Percentiles rank a stretch among this genome's conserved stretches.
Evolutionary conservation across 64 coral and sea anemone species (phyloP).

Genomic region (Catalaphyllia jardinei): DNA sequence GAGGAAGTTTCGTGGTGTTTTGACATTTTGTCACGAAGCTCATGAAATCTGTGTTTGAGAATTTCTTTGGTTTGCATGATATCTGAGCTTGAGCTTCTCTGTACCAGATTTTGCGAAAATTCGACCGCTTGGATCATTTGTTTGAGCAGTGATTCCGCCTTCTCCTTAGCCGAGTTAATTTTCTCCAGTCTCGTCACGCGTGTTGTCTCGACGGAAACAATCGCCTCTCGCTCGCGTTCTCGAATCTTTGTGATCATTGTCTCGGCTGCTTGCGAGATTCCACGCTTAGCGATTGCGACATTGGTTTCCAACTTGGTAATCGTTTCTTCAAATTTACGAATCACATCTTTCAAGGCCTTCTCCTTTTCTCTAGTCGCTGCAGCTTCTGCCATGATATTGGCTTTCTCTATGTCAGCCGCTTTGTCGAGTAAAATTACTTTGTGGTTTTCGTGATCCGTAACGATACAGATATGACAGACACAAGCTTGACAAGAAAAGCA

Average conservation of each 20-base stretch:
- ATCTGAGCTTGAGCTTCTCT: not conserved
- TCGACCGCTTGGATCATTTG: not conserved
- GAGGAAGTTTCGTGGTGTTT: not conserved
- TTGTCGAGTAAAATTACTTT: slow-evolving; percentile 7
- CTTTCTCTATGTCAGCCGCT: not conserved
- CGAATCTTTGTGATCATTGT: not conserved
- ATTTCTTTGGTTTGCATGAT: not conserved
- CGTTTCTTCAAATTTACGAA: not conserved
- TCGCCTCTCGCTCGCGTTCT: not conserved
- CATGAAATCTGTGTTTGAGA: not conserved
- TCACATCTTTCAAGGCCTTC: not conserved
- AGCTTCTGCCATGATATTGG: not conserved
- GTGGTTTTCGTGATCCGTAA: not conserved
- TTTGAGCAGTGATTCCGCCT: not conserved
- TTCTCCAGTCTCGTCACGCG: not conserved
- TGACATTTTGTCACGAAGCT: not conserved
- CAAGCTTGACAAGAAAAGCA: slow-evolving; percentile 7
- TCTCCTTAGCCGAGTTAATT: not conserved
- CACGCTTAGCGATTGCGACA: not conserved
- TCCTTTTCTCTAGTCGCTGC: not conserved
- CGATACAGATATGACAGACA: slow-evolving; percentile 26
- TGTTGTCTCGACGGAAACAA: not conserved
- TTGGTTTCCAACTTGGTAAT: not conserved
- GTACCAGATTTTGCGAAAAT: not conserved
- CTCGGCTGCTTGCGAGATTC: not conserved